These are phyloP conservation scores for Pelodiscus sinensis DNA, from an alignment of 2,113 vertebrate species.

Conservation along the genomic window DNA sequence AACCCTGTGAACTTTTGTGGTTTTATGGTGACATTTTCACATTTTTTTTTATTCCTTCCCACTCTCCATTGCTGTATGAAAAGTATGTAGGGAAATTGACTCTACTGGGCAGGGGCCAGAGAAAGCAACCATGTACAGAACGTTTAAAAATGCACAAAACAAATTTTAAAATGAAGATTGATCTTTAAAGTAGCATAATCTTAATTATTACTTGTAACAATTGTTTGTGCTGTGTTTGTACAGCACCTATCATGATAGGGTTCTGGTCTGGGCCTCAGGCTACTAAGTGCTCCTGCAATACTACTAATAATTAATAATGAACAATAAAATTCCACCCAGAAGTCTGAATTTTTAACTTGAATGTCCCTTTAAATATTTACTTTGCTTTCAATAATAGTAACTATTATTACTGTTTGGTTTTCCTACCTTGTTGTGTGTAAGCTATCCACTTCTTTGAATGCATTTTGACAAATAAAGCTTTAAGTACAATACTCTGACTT, in stretches of 20 bases:
- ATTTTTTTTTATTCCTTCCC: neutral
- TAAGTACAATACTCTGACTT: neutral
- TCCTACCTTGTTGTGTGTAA: neutral
- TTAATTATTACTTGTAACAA: neutral
- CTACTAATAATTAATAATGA: neutral
- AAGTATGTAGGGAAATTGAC: neutral
- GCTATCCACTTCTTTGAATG: neutral
- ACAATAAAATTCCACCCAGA: neutral
- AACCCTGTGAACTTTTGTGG: neutral
- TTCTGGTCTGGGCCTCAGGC: neutral
- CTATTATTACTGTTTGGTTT: neutral
- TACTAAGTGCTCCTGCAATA: neutral
- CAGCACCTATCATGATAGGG: neutral
- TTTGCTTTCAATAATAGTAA: neutral
- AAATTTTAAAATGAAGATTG: neutral
- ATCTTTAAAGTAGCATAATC: too few relatives aligned
- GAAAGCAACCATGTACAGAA: neutral
- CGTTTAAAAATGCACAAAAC: neutral
- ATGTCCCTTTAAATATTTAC: neutral
- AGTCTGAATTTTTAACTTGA: neutral
- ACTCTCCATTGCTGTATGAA: neutral
- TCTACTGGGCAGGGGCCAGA: neutral
- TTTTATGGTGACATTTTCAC: neutral
- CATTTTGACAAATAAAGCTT: neutral
- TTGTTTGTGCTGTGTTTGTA: neutral